Percentiles rank a stretch among this genome's conserved stretches.
Evolutionary conservation across 2,113 vertebrate genomes (phyloP).

Genomic region (Andinoacara biseriatus): DNA sequence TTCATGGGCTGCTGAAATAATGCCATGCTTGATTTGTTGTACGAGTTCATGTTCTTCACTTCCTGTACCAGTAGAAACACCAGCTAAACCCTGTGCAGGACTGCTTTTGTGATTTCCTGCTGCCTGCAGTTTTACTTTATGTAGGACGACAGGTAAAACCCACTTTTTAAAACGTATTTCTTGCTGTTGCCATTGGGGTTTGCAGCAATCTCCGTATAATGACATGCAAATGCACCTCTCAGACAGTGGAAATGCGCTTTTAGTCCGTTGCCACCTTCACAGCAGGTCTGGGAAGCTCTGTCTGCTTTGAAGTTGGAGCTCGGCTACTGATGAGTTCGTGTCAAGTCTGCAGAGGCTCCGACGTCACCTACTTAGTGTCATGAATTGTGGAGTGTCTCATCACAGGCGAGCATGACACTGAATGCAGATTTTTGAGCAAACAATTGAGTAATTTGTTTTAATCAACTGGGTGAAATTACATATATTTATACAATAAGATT

Average conservation of each 20-base stretch:
- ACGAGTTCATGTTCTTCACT: background rate
- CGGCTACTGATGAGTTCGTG: slow-evolving; percentile 31
- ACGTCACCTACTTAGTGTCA: slow-evolving; percentile 24
- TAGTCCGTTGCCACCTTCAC: slow-evolving; percentile 43
- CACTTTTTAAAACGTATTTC: slow-evolving; percentile 8
- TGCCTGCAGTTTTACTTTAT: background rate
- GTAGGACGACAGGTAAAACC: background rate
- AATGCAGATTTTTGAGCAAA: background rate
- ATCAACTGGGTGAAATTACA: background rate
- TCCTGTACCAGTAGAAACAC: background rate
- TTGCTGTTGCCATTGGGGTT: slow-evolving; percentile 9
- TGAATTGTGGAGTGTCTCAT: background rate
- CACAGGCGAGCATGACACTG: background rate
- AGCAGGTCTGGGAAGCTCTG: slow-evolving; percentile 36
- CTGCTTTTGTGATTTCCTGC: background rate
- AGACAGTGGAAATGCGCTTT: slow-evolving; percentile 46
- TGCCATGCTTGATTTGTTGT: background rate
- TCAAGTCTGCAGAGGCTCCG: slow-evolving; percentile 27
- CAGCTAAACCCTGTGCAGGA: background rate
- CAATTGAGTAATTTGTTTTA: background rate
- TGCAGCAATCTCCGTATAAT: slow-evolving; percentile 42
- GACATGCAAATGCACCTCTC: slow-evolving; percentile 51
- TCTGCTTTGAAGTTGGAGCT: slow-evolving; percentile 47
- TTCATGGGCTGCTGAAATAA: background rate
- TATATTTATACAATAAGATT: background rate